phyloP scores from a whole-genome alignment of 2,113 vertebrate species.

The Pelobates fuscus region DNA sequence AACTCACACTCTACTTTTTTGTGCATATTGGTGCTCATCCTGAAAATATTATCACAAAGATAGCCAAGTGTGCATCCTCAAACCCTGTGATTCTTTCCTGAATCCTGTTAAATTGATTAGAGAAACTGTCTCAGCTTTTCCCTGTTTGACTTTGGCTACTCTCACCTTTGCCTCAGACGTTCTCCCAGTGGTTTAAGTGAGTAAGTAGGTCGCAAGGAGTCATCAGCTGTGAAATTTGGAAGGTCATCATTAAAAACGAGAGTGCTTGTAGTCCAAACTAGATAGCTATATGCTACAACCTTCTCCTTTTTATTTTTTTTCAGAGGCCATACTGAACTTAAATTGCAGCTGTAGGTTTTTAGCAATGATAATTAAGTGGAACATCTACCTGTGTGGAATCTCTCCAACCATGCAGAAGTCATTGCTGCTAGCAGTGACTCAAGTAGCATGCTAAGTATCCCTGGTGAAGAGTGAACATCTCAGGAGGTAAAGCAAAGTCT shows the following conservation, averaged over 20 bases:
- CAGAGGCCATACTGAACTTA: slow-evolving; percentile 1
- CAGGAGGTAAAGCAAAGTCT: slow-evolving; percentile 56
- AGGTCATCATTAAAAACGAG: slow-evolving; percentile 15
- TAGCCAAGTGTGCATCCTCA: too few species aligned
- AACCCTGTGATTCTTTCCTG: too few species aligned
- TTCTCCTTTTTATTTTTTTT: slow-evolving; percentile 13
- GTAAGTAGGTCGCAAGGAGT: slow-evolving; percentile 23
- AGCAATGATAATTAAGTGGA: slow-evolving; percentile 16
- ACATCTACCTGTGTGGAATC: slow-evolving; percentile 10
- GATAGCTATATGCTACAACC: slow-evolving; percentile 11
- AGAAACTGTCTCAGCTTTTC: too few species aligned
- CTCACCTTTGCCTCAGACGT: neutral
- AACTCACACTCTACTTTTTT: too few species aligned
- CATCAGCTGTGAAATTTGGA: slow-evolving; percentile 10
- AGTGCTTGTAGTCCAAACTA: slow-evolving; percentile 4
- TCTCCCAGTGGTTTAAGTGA: neutral
- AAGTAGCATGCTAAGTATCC: slow-evolving; percentile 34
- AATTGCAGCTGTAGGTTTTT: slow-evolving; percentile 8
- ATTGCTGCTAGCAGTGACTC: slow-evolving; percentile 58
- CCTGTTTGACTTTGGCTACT: slow-evolving; percentile 1
- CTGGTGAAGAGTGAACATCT: slow-evolving; percentile 54
- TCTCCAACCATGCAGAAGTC: slow-evolving; percentile 53
- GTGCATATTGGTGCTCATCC: too few species aligned
- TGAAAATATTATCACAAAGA: too few species aligned
- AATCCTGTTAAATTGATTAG: too few species aligned